Conservation (phyloP, 2,888 invertebrate genomes). For the Xiphydria camelus region DNA sequence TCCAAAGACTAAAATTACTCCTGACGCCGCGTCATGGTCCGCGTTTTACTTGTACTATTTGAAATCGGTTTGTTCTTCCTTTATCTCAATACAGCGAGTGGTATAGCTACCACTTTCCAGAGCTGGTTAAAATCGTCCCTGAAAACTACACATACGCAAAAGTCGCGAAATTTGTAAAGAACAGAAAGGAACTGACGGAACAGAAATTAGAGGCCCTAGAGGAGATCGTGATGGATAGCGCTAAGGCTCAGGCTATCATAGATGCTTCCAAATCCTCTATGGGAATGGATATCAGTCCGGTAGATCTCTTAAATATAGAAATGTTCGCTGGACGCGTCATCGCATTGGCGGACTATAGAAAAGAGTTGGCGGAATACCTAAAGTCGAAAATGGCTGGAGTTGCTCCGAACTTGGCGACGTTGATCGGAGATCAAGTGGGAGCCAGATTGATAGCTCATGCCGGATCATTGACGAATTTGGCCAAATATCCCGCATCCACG, state of each 20-base stretch:
- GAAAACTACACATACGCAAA: conserved; percentile 93
- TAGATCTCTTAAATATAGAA: conserved; percentile 95
- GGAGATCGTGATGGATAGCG: conserved; percentile 84
- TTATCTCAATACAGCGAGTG: conserved; percentile 72
- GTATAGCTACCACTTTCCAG: conserved; percentile 99
- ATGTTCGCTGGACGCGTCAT: conserved; percentile 90
- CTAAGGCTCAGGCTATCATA: conserved; percentile 86
- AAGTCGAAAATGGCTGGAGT: conserved; percentile 90
- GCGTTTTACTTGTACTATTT: neutral
- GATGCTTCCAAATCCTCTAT: conserved; percentile 95
- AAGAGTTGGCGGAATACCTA: conserved; percentile 84
- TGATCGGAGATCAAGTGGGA: conserved; percentile 97
- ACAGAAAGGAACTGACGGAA: conserved; percentile 81
- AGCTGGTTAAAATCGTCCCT: conserved; percentile 92
- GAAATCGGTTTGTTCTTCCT: conserved; percentile 16
- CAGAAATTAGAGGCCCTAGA: conserved; percentile 83
- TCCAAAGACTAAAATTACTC: too few species aligned
- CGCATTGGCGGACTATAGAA: conserved; percentile 80
- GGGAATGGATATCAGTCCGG: conserved; percentile 98
- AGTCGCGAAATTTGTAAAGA: conserved; percentile 81
- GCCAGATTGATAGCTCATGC: conserved; percentile 97
- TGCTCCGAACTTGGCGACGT: conserved; percentile 91
- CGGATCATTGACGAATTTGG: conserved; percentile 96
- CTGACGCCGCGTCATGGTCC: too few species aligned
- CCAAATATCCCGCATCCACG: conserved; percentile 98